Conservation (phyloP, 1,140 invertebrate genomes). For the Nixonia krombeini region DNA sequence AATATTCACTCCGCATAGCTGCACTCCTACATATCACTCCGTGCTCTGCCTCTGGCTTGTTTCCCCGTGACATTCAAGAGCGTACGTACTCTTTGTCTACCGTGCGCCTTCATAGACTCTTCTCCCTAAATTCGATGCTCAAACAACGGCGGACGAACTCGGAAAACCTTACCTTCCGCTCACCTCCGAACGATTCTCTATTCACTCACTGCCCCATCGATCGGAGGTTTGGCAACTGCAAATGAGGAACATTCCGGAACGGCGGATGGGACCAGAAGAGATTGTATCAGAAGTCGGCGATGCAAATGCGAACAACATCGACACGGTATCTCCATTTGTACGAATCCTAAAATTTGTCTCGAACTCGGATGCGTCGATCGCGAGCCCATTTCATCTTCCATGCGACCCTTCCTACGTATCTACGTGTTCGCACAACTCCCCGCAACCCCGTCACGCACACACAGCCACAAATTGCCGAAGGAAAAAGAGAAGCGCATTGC, state of each 20-base stretch:
- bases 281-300: conserved; percentile 46
- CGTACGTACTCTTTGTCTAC: conserved; percentile 40
- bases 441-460: conserved; percentile 37
- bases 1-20: conserved; percentile 69
- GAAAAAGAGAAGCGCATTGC: conserved; percentile 44
- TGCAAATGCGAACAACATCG: conserved; percentile 46
- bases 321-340: conserved; percentile 47
- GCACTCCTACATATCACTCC: conserved; percentile 65
- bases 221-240: too few relatives aligned
- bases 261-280: conserved; percentile 34
- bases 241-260: too few relatives aligned
- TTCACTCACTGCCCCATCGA: too few relatives aligned
- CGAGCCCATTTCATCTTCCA: conserved; percentile 44
- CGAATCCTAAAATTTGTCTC: conserved; percentile 46
- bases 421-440: conserved; percentile 32
- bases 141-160: too few relatives aligned
- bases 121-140: not conserved
- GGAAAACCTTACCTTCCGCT: not conserved
- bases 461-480: conserved; percentile 39
- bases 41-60: conserved; percentile 46
- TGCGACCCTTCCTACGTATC: conserved; percentile 41
- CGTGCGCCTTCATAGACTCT: too few relatives aligned
- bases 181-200: too few relatives aligned
- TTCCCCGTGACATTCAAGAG: conserved; percentile 32
- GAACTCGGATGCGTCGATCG: conserved; percentile 39